Percentiles rank a stretch among this genome's conserved stretches.
Conservation (phyloP, 2,113 vertebrate species). For the Myotis brandtii region DNA sequence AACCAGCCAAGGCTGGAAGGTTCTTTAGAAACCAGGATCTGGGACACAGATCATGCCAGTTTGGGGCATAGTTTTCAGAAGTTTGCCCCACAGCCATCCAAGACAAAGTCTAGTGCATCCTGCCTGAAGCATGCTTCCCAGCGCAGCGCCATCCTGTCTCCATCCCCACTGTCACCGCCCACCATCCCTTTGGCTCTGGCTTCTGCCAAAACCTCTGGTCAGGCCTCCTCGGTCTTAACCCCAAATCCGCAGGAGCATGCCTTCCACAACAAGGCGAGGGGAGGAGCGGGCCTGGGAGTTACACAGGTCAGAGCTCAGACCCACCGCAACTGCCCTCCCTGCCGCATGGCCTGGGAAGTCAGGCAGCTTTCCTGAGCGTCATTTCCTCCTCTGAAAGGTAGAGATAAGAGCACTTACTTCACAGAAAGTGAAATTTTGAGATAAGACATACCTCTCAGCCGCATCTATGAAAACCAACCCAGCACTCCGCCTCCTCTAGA, state of each 20-base stretch:
- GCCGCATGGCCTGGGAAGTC: neutral
- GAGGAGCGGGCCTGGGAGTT: neutral
- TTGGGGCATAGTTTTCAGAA: neutral
- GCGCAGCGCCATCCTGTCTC: neutral
- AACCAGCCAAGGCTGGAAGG: constrained; percentile 3
- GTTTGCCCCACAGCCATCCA: neutral
- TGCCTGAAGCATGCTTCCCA: neutral
- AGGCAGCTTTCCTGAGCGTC: neutral
- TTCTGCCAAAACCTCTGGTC: neutral
- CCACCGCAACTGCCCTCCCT: neutral
- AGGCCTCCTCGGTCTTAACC: neutral
- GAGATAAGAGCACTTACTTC: neutral
- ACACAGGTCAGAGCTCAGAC: neutral
- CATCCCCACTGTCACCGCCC: neutral
- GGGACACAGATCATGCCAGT: neutral
- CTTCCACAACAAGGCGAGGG: neutral
- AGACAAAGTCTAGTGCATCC: neutral
- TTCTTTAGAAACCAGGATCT: constrained; percentile 58
- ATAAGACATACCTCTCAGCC: neutral
- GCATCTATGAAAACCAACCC: neutral
- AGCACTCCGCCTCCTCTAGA: neutral
- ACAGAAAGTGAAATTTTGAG: neutral
- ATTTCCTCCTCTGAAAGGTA: constrained; percentile 23
- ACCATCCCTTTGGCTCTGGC: neutral
- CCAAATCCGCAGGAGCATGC: neutral